Percentiles rank a stretch among this genome's conserved stretches.
These are phyloP conservation scores for Bombus confusus DNA, from an alignment of 1,140 invertebrate species.

Conservation along the genomic window DNA sequence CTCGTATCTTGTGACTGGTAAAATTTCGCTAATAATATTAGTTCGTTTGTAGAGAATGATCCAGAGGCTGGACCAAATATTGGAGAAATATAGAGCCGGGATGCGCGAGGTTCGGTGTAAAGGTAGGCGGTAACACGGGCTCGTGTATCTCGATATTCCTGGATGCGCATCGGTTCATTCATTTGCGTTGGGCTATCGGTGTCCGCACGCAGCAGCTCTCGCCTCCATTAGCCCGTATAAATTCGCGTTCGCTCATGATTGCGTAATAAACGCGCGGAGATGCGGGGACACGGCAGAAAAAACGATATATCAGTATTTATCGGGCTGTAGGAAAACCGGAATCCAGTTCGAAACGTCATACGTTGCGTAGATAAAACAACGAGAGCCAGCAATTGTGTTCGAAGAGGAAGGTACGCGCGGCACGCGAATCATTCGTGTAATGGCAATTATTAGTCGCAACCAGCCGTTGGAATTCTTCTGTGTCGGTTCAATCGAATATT, in stretches of 20 bases:
- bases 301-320: constrained; percentile 62
- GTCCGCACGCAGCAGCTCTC: constrained; percentile 12
- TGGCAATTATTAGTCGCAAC: neutral
- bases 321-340: constrained; percentile 19
- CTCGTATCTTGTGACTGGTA: neutral
- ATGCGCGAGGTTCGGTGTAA: neutral
- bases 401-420: neutral
- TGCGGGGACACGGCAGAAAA: neutral
- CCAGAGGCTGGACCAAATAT: neutral
- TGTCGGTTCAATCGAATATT: neutral
- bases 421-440: neutral
- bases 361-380: neutral
- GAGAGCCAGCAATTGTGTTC: neutral
- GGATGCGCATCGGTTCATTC: constrained; percentile 43
- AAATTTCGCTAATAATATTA: neutral
- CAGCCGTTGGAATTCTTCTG: neutral
- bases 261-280: constrained; percentile 55
- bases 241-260: constrained; percentile 50
- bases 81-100: neutral
- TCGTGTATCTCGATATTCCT: constrained; percentile 37
- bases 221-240: constrained; percentile 58
- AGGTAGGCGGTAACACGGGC: neutral
- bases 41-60: neutral
- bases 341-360: neutral
- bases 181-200: constrained; percentile 27